phyloP scores from a whole-genome alignment of 2,888 invertebrate genomes.

The Melanotus villosus region DNA sequence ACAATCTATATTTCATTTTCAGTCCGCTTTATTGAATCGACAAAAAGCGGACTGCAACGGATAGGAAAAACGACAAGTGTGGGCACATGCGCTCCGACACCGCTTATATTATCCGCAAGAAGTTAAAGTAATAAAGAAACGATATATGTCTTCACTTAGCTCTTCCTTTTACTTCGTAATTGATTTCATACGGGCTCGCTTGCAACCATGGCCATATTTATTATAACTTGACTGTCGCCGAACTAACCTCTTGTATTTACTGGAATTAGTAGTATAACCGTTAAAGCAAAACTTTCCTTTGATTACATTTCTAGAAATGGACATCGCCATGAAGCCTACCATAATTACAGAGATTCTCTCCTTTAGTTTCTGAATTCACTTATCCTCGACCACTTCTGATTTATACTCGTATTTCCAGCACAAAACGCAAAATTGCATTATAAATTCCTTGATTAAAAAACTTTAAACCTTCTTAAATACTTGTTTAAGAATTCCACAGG shows the following conservation, averaged over 20 bases:
- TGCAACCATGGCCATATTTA: too few relatives aligned
- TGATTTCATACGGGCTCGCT: slow-evolving; percentile 44
- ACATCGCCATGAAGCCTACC: slow-evolving; percentile 2
- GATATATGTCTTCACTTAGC: slow-evolving; percentile 51
- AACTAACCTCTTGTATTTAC: too few relatives aligned
- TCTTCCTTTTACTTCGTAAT: slow-evolving; percentile 43
- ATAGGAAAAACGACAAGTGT: slow-evolving; percentile 50
- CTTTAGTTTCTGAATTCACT: too few relatives aligned
- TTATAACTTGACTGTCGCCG: too few relatives aligned
- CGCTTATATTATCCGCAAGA: slow-evolving; percentile 46
- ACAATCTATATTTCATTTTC: slow-evolving; percentile 62
- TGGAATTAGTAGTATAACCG: slow-evolving; percentile 1
- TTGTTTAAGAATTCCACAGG: too few relatives aligned
- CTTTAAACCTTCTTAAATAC: too few relatives aligned
- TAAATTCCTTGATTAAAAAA: too few relatives aligned
- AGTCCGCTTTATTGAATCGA: slow-evolving; percentile 58
- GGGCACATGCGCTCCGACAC: slow-evolving; percentile 49
- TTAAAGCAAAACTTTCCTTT: slow-evolving; percentile 1
- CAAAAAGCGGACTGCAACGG: slow-evolving; percentile 56
- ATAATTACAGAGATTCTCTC: slow-evolving; percentile 8
- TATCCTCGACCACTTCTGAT: too few relatives aligned
- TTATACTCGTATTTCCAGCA: too few relatives aligned
- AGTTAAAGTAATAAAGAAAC: slow-evolving; percentile 51
- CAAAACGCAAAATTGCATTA: too few relatives aligned
- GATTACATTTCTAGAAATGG: slow-evolving; percentile 21